phyloP scores from a whole-genome alignment of 2,113 vertebrate species.

The Pseudorhombus dupliciocellatus region DNA sequence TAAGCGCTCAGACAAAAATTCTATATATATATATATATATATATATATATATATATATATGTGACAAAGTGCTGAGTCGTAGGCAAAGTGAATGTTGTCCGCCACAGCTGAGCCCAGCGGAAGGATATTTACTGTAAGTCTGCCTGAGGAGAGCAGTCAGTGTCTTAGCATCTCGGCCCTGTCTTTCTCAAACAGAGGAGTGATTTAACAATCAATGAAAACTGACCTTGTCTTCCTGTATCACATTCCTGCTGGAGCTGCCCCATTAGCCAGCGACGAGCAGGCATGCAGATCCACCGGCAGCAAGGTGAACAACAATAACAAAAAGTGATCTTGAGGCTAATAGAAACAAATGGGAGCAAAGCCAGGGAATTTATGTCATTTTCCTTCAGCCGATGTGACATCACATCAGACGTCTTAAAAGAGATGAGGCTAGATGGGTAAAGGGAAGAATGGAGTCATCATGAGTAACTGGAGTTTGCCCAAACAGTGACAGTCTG shows the following conservation, averaged over 20 bases:
- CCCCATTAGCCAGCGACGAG: constrained; percentile 32
- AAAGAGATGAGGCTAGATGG: constrained; percentile 31
- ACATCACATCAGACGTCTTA: constrained; percentile 32
- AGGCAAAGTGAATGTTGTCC: constrained; percentile 42
- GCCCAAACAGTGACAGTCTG: constrained; percentile 56
- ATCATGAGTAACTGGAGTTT: constrained; percentile 54
- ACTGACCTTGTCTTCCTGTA: constrained; percentile 66
- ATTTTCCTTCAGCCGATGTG: constrained; percentile 6
- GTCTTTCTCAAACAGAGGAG: constrained; percentile 60
- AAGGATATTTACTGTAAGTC: constrained; percentile 49
- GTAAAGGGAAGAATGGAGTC: constrained; percentile 49
- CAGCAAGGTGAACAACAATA: not conserved
- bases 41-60: constrained; percentile 4
- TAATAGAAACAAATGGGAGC: not conserved
- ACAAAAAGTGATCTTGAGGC: not conserved
- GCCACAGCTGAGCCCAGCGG: constrained; percentile 28
- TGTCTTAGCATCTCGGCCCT: constrained; percentile 49
- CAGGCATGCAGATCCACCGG: constrained; percentile 42
- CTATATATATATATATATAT: constrained; percentile 15
- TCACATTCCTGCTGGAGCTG: constrained; percentile 57
- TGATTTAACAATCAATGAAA: constrained; percentile 74
- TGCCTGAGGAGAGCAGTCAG: constrained; percentile 36
- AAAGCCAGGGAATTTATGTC: not conserved
- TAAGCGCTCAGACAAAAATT: not conserved
- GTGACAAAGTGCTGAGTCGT: constrained; percentile 51